Percentiles rank a stretch among this genome's conserved stretches.
These are phyloP conservation scores for Solen grandis DNA, from an alignment of 1,140 invertebrate genomes.

Conservation along the genomic window DNA sequence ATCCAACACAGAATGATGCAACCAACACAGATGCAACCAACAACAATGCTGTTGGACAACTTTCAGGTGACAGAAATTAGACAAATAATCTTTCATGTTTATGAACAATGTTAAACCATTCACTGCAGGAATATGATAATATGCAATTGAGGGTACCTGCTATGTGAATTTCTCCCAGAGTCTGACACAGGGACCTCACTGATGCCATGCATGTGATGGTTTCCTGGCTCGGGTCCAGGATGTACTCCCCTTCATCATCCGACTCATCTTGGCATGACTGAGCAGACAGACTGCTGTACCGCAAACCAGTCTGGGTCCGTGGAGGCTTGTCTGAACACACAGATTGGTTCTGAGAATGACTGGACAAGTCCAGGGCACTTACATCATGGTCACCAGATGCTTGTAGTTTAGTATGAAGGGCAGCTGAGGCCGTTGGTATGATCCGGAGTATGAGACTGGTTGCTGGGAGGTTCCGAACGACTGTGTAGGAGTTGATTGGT, in stretches of 20 bases:
- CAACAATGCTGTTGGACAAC: too few species aligned
- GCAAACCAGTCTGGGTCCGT: neutral
- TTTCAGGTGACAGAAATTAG: too few species aligned
- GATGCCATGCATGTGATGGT: neutral
- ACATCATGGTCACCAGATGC: neutral
- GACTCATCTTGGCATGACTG: neutral
- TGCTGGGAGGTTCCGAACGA: neutral
- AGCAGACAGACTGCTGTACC: neutral
- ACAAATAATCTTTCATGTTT: too few species aligned
- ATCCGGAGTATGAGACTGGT: neutral
- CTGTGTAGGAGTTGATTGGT: neutral
- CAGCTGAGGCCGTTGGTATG: neutral
- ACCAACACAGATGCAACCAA: too few species aligned
- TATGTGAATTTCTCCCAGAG: slow-evolving; percentile 26
- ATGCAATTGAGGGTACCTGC: too few species aligned
- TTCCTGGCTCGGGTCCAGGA: neutral
- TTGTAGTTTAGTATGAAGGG: neutral
- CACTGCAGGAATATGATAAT: too few species aligned
- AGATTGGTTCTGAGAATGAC: neutral
- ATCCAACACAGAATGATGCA: too few species aligned
- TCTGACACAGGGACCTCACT: slow-evolving; percentile 15
- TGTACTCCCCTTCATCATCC: neutral
- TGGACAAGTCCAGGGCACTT: neutral
- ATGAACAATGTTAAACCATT: too few species aligned
- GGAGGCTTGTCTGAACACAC: neutral